Evolutionary conservation across 2,797 vertebrate genomes (phyloP).

Genomic region (Melanotaenia trifasciata): DNA sequence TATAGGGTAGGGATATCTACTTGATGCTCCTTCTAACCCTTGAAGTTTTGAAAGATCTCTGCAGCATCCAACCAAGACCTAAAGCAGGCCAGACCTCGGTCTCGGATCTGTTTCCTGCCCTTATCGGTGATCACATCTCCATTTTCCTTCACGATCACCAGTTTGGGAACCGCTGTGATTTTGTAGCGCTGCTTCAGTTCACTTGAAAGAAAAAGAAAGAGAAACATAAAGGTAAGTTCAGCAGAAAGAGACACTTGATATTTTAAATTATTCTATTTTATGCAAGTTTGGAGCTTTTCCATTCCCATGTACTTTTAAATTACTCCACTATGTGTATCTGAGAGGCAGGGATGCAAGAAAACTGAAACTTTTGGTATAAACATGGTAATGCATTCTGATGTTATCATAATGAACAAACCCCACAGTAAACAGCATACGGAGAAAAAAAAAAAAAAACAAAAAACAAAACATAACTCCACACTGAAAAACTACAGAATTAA

Average conservation of each 20-base stretch:
- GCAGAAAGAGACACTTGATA: no score
- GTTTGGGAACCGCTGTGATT: constrained; percentile 92
- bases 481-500: neutral
- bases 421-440: no score
- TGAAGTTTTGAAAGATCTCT: constrained; percentile 96
- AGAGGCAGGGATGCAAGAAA: no score
- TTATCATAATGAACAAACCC: no score
- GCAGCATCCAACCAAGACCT: constrained; percentile 90
- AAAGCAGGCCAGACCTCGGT: constrained; percentile 91
- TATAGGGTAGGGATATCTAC: neutral
- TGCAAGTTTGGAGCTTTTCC: no score
- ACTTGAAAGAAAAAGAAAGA: constrained; percentile 69
- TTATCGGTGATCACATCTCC: constrained; percentile 96
- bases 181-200: constrained; percentile 93
- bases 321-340: no score
- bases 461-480: no score
- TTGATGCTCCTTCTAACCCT: constrained; percentile 57
- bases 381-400: no score
- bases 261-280: no score
- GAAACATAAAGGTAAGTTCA: neutral
- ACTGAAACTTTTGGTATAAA: no score
- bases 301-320: no score
- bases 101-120: constrained; percentile 94
- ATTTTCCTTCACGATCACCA: constrained; percentile 94
- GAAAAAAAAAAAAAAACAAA: no score